A percentile compares a stretch with the other conserved stretches of the same genome.
phyloP scores from a whole-genome alignment of 2,888 invertebrate genomes.

The Philonicus albiceps region DNA sequence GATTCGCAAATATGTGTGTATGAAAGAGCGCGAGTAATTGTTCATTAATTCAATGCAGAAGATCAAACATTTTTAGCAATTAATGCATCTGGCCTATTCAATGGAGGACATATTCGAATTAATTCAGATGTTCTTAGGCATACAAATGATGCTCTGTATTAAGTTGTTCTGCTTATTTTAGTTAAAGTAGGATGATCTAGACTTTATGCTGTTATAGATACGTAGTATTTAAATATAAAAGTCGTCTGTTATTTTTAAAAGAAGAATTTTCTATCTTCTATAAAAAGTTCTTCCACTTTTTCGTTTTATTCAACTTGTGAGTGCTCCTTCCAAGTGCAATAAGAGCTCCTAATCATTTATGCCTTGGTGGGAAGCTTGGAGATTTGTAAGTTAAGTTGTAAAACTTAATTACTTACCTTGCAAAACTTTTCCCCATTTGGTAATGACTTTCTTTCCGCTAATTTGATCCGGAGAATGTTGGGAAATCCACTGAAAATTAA shows the following conservation, averaged over 20 bases:
- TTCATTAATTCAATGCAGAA: neutral
- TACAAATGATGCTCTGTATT: neutral
- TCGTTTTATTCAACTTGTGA: neutral
- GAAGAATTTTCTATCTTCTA: neutral
- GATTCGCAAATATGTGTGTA: neutral
- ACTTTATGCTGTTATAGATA: neutral
- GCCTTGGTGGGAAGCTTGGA: neutral
- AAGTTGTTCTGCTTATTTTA: neutral
- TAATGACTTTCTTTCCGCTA: neutral
- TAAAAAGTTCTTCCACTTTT: neutral
- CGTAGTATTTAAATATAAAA: too few relatives aligned
- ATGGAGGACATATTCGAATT: neutral
- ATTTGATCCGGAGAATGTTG: neutral
- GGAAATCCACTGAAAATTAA: neutral
- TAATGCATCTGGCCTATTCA: neutral
- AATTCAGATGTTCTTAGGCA: neutral
- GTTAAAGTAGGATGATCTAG: neutral
- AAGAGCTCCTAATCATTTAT: neutral
- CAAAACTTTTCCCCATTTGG: neutral
- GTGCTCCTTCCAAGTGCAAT: too few relatives aligned
- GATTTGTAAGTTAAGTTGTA: neutral
- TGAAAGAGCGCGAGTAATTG: too few relatives aligned
- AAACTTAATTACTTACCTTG: neutral
- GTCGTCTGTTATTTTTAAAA: too few relatives aligned
- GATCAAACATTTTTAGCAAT: neutral